Evolutionary conservation across 2,888 invertebrate genomes (phyloP), one percentile per base, ranked within the genome.

Genomic region (Netelia virgata): DNA sequence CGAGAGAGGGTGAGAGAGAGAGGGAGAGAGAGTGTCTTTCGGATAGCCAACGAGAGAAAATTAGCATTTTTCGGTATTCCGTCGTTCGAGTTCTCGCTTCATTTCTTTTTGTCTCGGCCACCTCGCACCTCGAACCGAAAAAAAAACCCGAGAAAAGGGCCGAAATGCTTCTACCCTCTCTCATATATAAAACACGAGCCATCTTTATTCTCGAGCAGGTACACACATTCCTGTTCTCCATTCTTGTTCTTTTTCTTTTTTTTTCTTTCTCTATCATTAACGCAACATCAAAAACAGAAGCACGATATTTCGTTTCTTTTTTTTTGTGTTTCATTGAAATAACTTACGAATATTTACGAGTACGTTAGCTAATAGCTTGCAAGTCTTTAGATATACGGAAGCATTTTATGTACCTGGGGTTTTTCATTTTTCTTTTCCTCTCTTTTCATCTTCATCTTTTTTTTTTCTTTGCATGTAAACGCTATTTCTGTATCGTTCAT

Each of bases 321-420:
- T 61, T 63, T 53, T 66, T 74, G 59, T 28, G 1, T 61, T 80
- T 74, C 64, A 53, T 20, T 18, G 36, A 61, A 64, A 75, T 78
- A 74, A 82, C 43, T 69, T 84, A 82, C 61, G 77, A 57, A 53
- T 82, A 68, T 82, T 84, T 78, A 55, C 66, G 63, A 73, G 68
- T 82, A 85, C 76, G 75, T 77, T 80, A 20, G 23, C 76, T 85
- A 80, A 77, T 68, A 82, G 80, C 75, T 89, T 87, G 91, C 90
- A 90, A 91, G 90, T 91, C 91, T 91, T 91, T 90, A 89, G 87
- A 91, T 91, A 91, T 91, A 90, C 90, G 91, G 91, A 92, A 91
- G 91, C 91, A 90, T 91, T 14, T 88, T 89, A 88, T 88, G 87
- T 90, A 78, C 64, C 75, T 82, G 70, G 80, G 84, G 70, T 64